These are phyloP conservation scores for Picus viridis DNA, from an alignment of 2,797 vertebrate genomes.

Conservation along the genomic window DNA sequence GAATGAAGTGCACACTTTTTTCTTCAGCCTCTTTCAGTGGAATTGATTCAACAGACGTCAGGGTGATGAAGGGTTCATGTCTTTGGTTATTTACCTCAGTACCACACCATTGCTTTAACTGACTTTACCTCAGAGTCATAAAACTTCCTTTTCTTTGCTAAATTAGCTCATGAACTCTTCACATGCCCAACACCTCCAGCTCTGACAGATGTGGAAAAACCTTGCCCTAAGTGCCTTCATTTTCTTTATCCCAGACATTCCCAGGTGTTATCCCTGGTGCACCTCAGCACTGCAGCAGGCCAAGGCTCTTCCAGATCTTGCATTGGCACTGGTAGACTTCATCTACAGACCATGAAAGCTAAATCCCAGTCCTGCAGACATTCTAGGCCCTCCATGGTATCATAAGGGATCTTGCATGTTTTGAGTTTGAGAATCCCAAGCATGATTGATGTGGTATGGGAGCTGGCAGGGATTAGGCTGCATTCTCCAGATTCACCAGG, in stretches of 20 bases:
- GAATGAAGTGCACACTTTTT: background rate
- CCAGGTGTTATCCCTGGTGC: background rate
- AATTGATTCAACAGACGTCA: constrained; percentile 28
- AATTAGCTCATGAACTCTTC: background rate
- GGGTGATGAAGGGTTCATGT: background rate
- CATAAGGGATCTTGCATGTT: background rate
- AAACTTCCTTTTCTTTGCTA: constrained; percentile 51
- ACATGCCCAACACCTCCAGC: background rate
- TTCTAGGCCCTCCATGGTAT: constrained; percentile 19
- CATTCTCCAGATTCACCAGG: background rate
- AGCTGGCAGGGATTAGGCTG: background rate
- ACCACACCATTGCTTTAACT: constrained; percentile 27
- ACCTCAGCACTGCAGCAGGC: rapidly evolving
- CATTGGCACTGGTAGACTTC: background rate
- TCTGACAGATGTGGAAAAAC: background rate
- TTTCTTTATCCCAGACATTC: background rate
- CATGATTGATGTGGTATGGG: constrained; percentile 17
- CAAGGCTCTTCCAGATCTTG: background rate
- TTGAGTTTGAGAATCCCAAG: constrained; percentile 1
- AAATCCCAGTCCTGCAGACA: background rate
- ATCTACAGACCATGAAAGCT: background rate
- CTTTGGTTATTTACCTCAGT: constrained; percentile 36
- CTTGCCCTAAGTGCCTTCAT: background rate
- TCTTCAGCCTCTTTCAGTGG: background rate
- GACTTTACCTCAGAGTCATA: constrained; percentile 53